Evolutionary conservation across 1,140 invertebrate species (phyloP), one percentile per base, ranked within the genome.

Genomic region (Aphelenchoides fujianensis): DNA sequence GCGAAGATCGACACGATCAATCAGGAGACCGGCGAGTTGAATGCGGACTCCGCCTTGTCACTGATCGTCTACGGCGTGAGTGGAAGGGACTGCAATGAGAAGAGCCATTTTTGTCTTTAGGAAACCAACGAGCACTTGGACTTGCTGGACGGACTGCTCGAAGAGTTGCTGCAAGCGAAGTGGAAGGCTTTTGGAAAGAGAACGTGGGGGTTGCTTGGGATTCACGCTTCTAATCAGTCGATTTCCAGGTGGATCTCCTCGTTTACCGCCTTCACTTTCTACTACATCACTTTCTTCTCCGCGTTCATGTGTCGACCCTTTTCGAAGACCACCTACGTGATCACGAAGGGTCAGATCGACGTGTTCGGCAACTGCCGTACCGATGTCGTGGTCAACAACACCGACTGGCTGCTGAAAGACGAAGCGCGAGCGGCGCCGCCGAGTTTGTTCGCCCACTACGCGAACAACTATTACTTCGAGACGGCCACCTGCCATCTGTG

Each of bases 11-110:
- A 98, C 84, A 97, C 95, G 0, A 97, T 98, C 72, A 91, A 95
- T 81, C 90, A 91, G 1, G 89, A 90, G 76, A 93, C 91, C 3
- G 95, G 95, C 30, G 89, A 90, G 55, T 94, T 98, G 3, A 94
- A 92, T 82, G 93, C 92, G 79, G 91, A 92, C 79, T 97, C 94
- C 0, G 94, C 92, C 0, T 86, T 98, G 2, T 95, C 95, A 88
- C 89, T 97, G n/a, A 93, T 98, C 23, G 93, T 96, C 1, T 97
- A 97, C 88, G 95, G 95, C 62, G 94, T 93, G 88, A 88, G 88
- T 55, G n/a, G n/a, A n/a, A n/a, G n/a, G n/a, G n/a, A 34, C n/a
- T n/a, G n/a, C n/a, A n/a, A n/a, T n/a, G n/a, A n/a, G n/a, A n/a
- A n/a, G n/a, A n/a, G n/a, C n/a, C n/a, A n/a, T n/a, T n/a, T n/a